Percentiles rank a stretch among this genome's conserved stretches.
Conservation (phyloP, 2,113 vertebrate genomes). For the Tiliqua scincoides region DNA sequence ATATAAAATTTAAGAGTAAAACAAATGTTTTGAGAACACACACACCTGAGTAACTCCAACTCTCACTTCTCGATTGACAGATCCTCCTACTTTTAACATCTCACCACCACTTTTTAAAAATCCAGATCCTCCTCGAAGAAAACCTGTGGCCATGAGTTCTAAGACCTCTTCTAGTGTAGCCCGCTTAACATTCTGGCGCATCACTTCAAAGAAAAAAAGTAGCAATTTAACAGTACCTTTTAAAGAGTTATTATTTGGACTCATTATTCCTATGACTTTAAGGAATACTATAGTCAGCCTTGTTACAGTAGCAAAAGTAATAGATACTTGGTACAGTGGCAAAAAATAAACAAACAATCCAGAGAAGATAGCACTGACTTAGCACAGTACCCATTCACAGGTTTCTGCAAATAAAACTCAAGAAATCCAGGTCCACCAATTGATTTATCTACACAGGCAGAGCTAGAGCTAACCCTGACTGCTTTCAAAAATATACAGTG, state of each 20-base stretch:
- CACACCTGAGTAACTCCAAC: constrained; percentile 98
- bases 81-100: constrained; percentile 97
- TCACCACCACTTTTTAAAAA: constrained; percentile 98
- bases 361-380: background rate
- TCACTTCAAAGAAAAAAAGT: constrained; percentile 80
- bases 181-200: constrained; percentile 97
- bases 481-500: background rate
- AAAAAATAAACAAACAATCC: background rate
- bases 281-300: background rate
- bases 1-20: background rate
- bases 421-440: background rate
- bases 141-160: constrained; percentile 96
- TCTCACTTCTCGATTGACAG: constrained; percentile 96
- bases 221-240: constrained; percentile 34
- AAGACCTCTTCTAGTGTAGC: constrained; percentile 95
- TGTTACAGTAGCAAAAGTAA: background rate
- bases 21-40: constrained; percentile 21
- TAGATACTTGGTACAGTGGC: background rate
- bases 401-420: background rate
- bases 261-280: background rate
- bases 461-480: background rate
- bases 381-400: background rate
- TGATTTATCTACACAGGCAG: background rate
- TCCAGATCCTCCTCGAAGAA: constrained; percentile 94
- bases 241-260: background rate